Evolutionary conservation across 1,140 invertebrate species (phyloP), one percentile per base, ranked within the genome.

Genomic region (Caenorhabditis remanei): DNA sequence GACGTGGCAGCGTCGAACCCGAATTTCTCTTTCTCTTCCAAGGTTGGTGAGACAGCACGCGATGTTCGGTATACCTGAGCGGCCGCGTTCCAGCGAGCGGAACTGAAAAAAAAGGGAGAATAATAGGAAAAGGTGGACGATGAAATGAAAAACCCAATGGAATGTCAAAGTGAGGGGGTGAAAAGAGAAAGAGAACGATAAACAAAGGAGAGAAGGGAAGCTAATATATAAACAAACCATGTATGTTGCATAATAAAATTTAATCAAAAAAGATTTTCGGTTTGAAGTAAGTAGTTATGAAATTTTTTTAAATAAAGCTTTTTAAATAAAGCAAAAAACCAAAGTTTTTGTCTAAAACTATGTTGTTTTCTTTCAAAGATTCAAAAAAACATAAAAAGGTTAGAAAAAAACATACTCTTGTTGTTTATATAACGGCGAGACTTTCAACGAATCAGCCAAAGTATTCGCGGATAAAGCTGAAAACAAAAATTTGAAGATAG

Each of bases 61-160:
- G 92, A 93, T 13, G 90, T 90, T 21, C 91, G 91, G 79, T 92
- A 92, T 43, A 92, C 87, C 41, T 93, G 90, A 21, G 90, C 89
- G 46, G 91, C 91, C 16, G 89, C 86, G 75, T 92, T 91, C 91
- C 91, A 92, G 40, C 91, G 88, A 32, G 90, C 90, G 9, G 91
- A 87, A 65, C 90, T 91, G 79, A 67, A 89, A 90, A 89, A 90
- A 61, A 55, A 4, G 58, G 19, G 19, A 32, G 32, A 71, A 32
- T 21, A 84, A 79, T 56, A 67, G 24, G 32, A 24, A 56, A 63
- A 32, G 24, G 19, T 19, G n/a, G 24, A 32, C 48, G 19, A 16
- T 40, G 40, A 43, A 88, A 46, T 19, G 21, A 50, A 41, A 32
- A 32, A 32, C 32, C 32, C 0, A 32, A 32, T 32, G 0, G 32